Evolutionary conservation across 2,113 vertebrate species (phyloP).

Genomic region (Trogon melanurus): DNA sequence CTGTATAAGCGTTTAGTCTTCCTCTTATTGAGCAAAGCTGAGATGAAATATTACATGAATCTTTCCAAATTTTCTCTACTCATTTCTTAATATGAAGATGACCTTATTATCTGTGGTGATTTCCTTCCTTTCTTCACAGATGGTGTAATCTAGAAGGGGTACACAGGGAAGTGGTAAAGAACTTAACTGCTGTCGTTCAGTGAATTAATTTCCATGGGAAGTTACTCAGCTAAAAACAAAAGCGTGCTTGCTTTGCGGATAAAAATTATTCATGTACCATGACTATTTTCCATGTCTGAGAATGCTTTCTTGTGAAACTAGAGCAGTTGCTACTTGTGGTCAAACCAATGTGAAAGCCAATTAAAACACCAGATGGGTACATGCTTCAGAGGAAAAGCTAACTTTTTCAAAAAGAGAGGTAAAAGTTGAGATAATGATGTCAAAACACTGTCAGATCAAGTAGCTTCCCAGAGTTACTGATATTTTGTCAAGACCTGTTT

Average conservation of each 20-base stretch:
- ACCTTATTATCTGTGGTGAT: conserved; percentile 13
- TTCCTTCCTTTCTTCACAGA: conserved; percentile 45
- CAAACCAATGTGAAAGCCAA: background rate
- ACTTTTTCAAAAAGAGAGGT: background rate
- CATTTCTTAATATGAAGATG: conserved; percentile 30
- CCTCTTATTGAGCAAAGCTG: background rate
- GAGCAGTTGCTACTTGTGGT: background rate
- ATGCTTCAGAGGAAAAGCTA: background rate
- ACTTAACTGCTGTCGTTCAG: background rate
- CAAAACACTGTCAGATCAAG: background rate
- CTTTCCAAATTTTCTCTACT: conserved; percentile 30
- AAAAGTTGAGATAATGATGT: background rate
- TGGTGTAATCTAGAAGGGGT: conserved; percentile 15
- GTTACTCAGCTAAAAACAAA: conserved; percentile 32
- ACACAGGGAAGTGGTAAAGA: background rate
- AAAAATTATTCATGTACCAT: background rate
- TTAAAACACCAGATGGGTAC: background rate
- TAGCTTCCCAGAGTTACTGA: background rate
- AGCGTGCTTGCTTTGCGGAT: conserved; percentile 26
- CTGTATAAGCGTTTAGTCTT: background rate
- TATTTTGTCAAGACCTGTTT: conserved; percentile 1
- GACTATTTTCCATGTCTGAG: conserved; percentile 4
- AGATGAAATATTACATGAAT: background rate
- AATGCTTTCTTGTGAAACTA: conserved; percentile 34
- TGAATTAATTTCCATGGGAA: conserved; percentile 35